Base-by-base conservation (phyloP, 2,797 vertebrate species). In the Phylloscopus collybita region DNA sequence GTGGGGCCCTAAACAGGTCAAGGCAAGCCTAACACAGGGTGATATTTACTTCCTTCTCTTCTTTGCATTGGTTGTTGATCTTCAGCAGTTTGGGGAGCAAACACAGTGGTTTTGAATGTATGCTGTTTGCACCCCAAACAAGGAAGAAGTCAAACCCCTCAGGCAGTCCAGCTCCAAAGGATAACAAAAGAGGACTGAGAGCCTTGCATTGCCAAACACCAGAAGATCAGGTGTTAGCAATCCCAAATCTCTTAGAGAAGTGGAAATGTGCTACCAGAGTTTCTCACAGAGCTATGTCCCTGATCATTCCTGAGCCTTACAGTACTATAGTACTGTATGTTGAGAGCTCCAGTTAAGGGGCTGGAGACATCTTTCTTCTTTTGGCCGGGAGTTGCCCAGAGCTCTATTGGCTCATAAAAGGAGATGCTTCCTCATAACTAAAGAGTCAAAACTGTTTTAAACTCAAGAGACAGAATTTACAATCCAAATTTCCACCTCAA, bases 251-350 rank as follows among this genome's bases (percentile, higher is more conserved):
- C n/a, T 21, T 9, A 50, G 15, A 8, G 32, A 78, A 65, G 27
- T 30, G 32, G 45, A 57, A 83, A 65, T 1, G 5, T 5, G 13
- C 45, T 60, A 21, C 25, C 53, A 49, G 32, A 87, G 53, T 26
- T 70, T 29, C 27, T 34, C 2, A 2, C 30, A 47, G 25, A 87
- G 17, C 20, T 62, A 13, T 34, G 12, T 57, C 65, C 56, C 26
- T 4, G 8, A 29, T 50, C 0, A 2, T 26, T 53, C 51, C 67
- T 16, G 15, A 82, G 21, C 60, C 45, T 53, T 89, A 42, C 8
- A 71, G 71, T 27, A 19, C n/a, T 16, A 2, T 2, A 9, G 17
- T 27, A 50, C 20, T 49, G 7, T 8, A 34, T 1, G 4, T 1
- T 53, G 30, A 49, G 7, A 15, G 8, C 14, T 83, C 26, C 53